Evolutionary conservation across 2,113 vertebrate species (phyloP), one percentile per base, ranked within the genome.

Genomic region (Nannobrachium achirus): DNA sequence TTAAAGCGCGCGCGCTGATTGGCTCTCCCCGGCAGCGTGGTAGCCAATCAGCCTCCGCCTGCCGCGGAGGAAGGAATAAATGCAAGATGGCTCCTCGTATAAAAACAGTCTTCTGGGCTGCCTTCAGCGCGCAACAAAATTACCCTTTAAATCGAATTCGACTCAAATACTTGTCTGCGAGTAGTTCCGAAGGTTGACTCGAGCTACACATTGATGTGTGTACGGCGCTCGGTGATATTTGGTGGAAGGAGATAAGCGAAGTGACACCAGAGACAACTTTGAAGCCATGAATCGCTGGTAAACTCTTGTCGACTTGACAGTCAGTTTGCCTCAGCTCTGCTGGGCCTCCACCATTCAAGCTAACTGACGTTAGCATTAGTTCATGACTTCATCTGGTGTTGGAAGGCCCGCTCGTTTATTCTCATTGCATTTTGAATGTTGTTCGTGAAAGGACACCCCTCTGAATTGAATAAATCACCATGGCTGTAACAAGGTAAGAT

Each of bases 61-160:
- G 89, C 93, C 86, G 92, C 93, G 93, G 94, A 93, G 94, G 94
- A 96, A 96, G 93, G 95, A 96, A 97, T 97, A 97, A 96, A 97
- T 96, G 94, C 95, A 97, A 97, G 95, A 97, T 97, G 96, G 96
- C 95, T 96, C 93, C 96, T 95, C 95, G 83, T 97, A 97, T 97
- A 97, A 97, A 97, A 94, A 91, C 95, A 96, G 94, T 94, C 92
- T 88, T 92, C 92, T 92, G 92, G 93, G 86, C 94, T 86, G 85
- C 87, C 88, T 90, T 88, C 62, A 73, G 78, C 85, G 92, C 91
- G 90, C 93, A 86, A 91, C 90, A 89, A 94, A 94, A 94, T 92
- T 93, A 93, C 65, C 89, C 88, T 92, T 94, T 96, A 91, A 88
- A 86, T 63, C 73, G 61, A 63, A 79, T 92, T 76, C 51, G 91